phyloP scores from a whole-genome alignment of 1,140 invertebrate species.

The Caenorhabditis tropicalis region DNA sequence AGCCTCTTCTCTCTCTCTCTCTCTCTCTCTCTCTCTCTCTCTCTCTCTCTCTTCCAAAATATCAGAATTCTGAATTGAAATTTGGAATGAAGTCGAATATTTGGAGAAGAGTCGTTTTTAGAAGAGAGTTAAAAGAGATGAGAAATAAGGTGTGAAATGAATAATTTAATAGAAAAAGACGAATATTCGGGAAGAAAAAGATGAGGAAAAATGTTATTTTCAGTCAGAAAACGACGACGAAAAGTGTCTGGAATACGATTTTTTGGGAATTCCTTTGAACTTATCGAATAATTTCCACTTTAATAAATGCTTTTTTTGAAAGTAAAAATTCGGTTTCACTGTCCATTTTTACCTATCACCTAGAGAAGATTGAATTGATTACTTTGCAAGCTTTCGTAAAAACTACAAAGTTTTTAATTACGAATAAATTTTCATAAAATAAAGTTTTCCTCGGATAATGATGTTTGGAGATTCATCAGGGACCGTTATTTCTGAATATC shows the following conservation, averaged over 20 bases:
- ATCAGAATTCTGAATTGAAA: background rate
- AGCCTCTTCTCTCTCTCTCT: background rate
- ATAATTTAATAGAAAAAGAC: background rate
- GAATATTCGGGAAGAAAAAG: background rate
- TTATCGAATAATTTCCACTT: no score
- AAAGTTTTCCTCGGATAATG: no score
- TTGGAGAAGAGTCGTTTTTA: background rate
- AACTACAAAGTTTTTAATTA: no score
- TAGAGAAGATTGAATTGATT: no score
- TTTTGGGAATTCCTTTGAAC: background rate
- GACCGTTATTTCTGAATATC: no score
- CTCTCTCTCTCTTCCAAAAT: background rate
- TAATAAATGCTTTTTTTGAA: no score
- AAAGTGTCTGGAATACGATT: background rate
- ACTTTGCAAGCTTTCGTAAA: no score
- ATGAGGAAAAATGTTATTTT: background rate
- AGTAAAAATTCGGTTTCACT: no score
- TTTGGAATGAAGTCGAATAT: background rate
- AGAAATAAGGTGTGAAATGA: background rate
- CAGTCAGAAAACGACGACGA: background rate
- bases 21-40: background rate
- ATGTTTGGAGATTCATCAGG: no score
- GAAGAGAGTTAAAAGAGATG: background rate
- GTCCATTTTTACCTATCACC: no score
- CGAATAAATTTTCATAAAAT: no score